A percentile compares a stretch with the other conserved stretches of the same genome.
These are phyloP conservation scores for Phrynocephalus forsythii DNA, from an alignment of 2,797 vertebrate species.

Conservation along the genomic window DNA sequence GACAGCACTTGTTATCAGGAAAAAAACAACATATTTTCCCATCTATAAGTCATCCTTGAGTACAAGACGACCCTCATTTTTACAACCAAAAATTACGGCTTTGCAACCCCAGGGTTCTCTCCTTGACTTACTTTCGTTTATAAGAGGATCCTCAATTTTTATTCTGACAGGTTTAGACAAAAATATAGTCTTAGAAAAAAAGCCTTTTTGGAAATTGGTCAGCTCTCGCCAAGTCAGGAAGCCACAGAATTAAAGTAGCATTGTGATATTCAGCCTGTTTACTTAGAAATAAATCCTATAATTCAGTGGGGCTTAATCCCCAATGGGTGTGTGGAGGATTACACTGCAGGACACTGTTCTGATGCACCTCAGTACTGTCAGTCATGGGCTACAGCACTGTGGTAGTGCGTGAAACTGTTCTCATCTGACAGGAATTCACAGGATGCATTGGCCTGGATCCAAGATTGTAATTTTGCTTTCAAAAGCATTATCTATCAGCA, in stretches of 20 bases:
- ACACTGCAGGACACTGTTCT: neutral
- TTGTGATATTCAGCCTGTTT: neutral
- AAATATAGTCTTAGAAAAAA: too few species aligned
- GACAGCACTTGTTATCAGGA: neutral
- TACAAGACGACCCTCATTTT: too few species aligned
- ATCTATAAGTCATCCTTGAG: too few species aligned
- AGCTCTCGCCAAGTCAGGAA: neutral
- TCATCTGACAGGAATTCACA: neutral
- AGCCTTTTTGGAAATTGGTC: neutral
- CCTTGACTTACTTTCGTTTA: too few species aligned
- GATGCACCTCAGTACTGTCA: neutral
- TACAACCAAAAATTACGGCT: too few species aligned
- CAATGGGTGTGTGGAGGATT: neutral
- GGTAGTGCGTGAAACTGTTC: neutral
- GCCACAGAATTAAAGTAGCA: neutral
- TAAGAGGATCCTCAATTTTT: too few species aligned
- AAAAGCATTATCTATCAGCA: too few species aligned
- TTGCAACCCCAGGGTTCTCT: too few species aligned
- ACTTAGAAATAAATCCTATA: neutral
- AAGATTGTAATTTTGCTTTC: neutral
- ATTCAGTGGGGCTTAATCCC: neutral
- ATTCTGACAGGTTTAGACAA: too few species aligned
- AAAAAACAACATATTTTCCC: neutral
- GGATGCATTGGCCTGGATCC: neutral
- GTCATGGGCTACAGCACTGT: neutral